A percentile compares a stretch with the other conserved stretches of the same genome.
Conservation (phyloP, 2,113 vertebrate species). For the Cyprinodon brontotheroides region DNA sequence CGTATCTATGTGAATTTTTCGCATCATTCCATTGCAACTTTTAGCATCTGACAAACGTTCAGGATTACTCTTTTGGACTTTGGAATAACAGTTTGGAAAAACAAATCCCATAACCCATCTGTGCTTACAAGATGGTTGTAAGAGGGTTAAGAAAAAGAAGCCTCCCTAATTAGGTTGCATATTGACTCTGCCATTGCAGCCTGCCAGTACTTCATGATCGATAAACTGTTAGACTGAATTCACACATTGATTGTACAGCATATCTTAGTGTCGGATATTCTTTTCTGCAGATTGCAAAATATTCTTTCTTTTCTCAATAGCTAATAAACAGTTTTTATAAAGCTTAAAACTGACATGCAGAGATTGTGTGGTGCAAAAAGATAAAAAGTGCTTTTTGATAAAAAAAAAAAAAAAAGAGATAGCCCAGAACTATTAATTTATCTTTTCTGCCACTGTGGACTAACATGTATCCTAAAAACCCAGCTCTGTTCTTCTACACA, state of each 20-base stretch:
- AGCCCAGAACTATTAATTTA: constrained; percentile 67
- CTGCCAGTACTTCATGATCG: constrained; percentile 16
- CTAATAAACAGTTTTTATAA: constrained; percentile 3
- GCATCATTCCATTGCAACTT: not conserved
- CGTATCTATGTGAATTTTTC: too few species aligned
- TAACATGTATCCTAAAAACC: constrained; percentile 47
- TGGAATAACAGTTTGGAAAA: not conserved
- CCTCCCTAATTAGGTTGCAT: not conserved
- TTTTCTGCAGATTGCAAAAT: constrained; percentile 17
- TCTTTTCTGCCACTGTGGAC: constrained; percentile 48
- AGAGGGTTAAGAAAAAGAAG: not conserved
- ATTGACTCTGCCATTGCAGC: constrained; percentile 21
- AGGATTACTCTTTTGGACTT: not conserved
- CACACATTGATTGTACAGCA: not conserved
- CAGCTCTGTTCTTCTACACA: constrained; percentile 18
- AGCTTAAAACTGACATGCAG: not conserved
- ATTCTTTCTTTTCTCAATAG: constrained; percentile 9
- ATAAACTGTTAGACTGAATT: constrained; percentile 10
- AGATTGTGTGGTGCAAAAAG: constrained; percentile 4
- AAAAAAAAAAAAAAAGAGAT: constrained; percentile 37
- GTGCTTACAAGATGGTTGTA: not conserved
- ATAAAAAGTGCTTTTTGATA: constrained; percentile 37
- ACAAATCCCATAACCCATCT: not conserved
- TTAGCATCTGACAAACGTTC: not conserved
- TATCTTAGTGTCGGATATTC: not conserved